Percentiles rank a stretch among this genome's conserved stretches.
These are phyloP conservation scores for Sycobia sp. DNA, from an alignment of 1,140 invertebrate species.

Conservation along the genomic window DNA sequence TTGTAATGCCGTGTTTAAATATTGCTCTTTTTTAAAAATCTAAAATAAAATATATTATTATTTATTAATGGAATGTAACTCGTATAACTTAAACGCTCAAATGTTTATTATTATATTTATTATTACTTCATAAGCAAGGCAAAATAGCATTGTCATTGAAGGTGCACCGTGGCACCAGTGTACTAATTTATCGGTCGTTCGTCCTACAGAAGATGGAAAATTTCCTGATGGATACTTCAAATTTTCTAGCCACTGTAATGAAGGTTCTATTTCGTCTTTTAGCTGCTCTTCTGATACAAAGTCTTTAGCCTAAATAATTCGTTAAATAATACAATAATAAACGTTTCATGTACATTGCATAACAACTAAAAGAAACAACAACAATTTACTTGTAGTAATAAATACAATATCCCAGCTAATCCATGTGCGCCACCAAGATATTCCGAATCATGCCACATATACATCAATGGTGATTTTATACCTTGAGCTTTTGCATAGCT, in stretches of 20 bases:
- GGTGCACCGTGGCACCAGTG: constrained; percentile 97
- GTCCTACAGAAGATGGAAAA: constrained; percentile 81
- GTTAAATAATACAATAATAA: constrained; percentile 5
- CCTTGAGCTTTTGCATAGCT: constrained; percentile 60
- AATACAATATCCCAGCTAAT: constrained; percentile 80
- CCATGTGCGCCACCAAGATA: constrained; percentile 91
- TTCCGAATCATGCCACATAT: constrained; percentile 84
- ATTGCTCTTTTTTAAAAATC: constrained; percentile 76
- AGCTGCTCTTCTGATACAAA: constrained; percentile 66
- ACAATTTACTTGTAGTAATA: constrained; percentile 74
- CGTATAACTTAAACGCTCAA: background rate
- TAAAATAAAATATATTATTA: constrained; percentile 48
- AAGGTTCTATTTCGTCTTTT: constrained; percentile 64
- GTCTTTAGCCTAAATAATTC: constrained; percentile 58
- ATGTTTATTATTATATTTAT: background rate
- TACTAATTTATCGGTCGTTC: constrained; percentile 76
- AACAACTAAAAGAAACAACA: too few species aligned
- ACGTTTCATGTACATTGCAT: too few species aligned
- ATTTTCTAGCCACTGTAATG: constrained; percentile 70
- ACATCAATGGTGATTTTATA: constrained; percentile 73
- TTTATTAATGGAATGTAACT: background rate
- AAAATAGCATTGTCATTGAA: constrained; percentile 80
- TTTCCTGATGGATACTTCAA: constrained; percentile 78
- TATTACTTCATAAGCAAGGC: constrained; percentile 75
- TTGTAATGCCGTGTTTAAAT: constrained; percentile 73